phyloP scores from a whole-genome alignment of 2,888 invertebrate species.

The Cistogaster globosa region DNA sequence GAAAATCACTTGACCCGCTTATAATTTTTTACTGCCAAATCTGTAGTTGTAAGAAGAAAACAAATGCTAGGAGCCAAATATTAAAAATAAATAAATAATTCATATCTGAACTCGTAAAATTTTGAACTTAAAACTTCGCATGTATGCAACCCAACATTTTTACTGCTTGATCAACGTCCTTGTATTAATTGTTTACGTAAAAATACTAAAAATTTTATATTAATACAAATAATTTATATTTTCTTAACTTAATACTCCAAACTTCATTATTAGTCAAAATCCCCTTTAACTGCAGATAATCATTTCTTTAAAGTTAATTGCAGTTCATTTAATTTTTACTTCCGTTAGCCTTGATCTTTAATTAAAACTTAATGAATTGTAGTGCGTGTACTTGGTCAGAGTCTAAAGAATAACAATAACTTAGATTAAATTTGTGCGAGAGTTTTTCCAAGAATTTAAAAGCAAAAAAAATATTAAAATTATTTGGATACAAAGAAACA shows the following conservation, averaged over 20 bases:
- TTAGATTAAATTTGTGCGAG: conserved; percentile 67
- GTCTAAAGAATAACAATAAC: conserved; percentile 44
- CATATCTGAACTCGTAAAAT: too few relatives aligned
- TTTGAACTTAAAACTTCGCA: too few relatives aligned
- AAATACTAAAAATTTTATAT: background rate
- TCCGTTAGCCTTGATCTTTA: conserved; percentile 80
- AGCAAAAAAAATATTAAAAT: conserved; percentile 21
- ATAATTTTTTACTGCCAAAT: too few relatives aligned
- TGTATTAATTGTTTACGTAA: background rate
- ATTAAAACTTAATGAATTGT: conserved; percentile 73
- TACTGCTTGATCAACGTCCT: too few relatives aligned
- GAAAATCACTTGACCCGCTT: too few relatives aligned
- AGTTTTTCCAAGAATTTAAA: conserved; percentile 33
- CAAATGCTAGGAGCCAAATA: too few relatives aligned
- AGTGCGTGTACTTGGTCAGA: conserved; percentile 27
- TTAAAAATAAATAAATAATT: too few relatives aligned
- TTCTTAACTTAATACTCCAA: background rate
- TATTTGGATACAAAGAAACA: conserved; percentile 35
- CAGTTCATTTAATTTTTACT: conserved; percentile 70
- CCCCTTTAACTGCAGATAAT: background rate
- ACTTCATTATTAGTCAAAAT: conserved; percentile 28
- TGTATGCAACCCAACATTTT: too few relatives aligned
- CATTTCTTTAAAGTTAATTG: conserved; percentile 51
- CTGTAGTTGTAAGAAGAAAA: too few relatives aligned
- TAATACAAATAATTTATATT: background rate